Evolutionary conservation across 1,140 invertebrate species (phyloP), one percentile per base, ranked within the genome.

Genomic region (Chymomyza costata): DNA sequence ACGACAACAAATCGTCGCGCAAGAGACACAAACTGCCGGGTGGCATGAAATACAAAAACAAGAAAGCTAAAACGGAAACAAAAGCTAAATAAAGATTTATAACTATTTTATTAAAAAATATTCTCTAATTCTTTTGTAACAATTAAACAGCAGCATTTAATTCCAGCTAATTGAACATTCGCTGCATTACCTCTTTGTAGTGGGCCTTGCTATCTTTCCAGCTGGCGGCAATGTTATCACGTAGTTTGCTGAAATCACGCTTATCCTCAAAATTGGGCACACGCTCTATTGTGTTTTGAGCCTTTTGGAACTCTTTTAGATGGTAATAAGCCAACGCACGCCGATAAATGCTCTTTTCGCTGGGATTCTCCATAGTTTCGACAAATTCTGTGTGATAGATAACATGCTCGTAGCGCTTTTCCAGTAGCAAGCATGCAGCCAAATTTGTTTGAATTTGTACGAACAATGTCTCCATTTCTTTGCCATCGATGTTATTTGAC

Each of bases 81-180:
- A 66, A 65, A 18, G n/a, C 38, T 3, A 11, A 19, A 34, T 39
- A 47, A 13, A 50, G 51, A 3, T 43, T 44, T 2, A 46, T 43
- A 6, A 28, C 5, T 10, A 28, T 28, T 28, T 28, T 28, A 28
- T 6, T 6, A 6, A 5, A 28, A 28, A 28, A 28, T 28, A 28
- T 28, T 28, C 10, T 28, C 5, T 28, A 6, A 10, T 28, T 28
- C 25, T 6, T n/a, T n/a, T n/a, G n/a, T n/a, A n/a, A n/a, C n/a
- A n/a, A n/a, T n/a, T n/a, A n/a, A n/a, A n/a, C n/a, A n/a, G n/a
- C n/a, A n/a, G n/a, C n/a, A n/a, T n/a, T n/a, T n/a, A n/a, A n/a
- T n/a, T n/a, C n/a, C n/a, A n/a, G 5, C 48, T 84, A 85, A 37
- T 54, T 83, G 39, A 86, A 85, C 84, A 86, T 86, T 17, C 83